Evolutionary conservation across 1,140 invertebrate genomes (phyloP), one percentile per base, ranked within the genome.

Genomic region (Scaptomyza pallida): DNA sequence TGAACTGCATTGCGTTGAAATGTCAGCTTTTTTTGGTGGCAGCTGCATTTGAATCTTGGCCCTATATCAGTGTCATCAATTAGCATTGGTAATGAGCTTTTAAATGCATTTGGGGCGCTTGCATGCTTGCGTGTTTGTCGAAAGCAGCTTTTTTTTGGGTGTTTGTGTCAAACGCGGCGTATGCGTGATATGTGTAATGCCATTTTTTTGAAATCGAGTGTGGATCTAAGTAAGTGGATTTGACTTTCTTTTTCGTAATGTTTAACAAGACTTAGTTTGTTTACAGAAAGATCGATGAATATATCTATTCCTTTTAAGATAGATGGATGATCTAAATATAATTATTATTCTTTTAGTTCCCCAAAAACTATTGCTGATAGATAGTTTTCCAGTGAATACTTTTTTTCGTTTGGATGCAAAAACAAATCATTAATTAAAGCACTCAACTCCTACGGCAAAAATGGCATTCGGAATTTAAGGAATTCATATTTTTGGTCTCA

Each of bases 11-110:
- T 62, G 40, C 47, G n/a, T 37, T 35, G 41, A 37, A 37, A 59
- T 67, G 48, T 63, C 60, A 81, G 70, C 50, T 63, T 21, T 60
- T 47, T 23, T 43, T 26, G 23, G 1, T 23, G 33, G 43, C 43
- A 15, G 17, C 48, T 30, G 13, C 40, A 35, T 51, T 44, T 62
- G 43, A 17, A 9, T 43, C 30, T 2, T 16, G 9, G 26, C 19
- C 19, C 35, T 33, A 50, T 15, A 50, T 15, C 37, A 57, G 19
- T 54, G 23, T 21, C 33, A 78, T 71, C 75, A 88, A 88, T 86
- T 86, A 86, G 78, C 82, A 86, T 88, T 83, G 50, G 74, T 86
- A 86, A 86, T 86, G 82, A 78, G 82, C 64, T 86, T 88, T 86
- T 86, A 86, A 86, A 77, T 77, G 74, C 69, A 82, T 75, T 78